A percentile compares a stretch with the other conserved stretches of the same genome.
phyloP scores from a whole-genome alignment of 2,113 vertebrate genomes.

The Stomatorhinus ivindoensis region DNA sequence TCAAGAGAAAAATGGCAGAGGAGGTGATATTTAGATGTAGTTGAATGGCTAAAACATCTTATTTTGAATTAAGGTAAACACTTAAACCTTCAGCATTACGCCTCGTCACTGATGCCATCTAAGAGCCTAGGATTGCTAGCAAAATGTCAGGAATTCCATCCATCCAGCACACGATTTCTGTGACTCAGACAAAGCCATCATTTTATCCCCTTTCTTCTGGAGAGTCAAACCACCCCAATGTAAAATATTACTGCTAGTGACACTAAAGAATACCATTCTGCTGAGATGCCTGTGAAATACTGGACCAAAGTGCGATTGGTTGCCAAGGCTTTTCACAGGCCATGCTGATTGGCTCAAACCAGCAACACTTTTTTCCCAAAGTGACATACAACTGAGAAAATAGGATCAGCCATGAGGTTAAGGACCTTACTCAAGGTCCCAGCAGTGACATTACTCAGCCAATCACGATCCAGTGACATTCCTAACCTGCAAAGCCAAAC shows the following conservation, averaged over 20 bases:
- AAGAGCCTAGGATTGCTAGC: neutral
- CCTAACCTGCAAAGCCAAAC: neutral
- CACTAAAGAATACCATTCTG: neutral
- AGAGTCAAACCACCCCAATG: neutral
- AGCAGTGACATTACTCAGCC: neutral
- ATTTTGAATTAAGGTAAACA: neutral
- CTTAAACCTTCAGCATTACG: neutral
- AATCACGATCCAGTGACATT: neutral
- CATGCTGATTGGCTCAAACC: neutral
- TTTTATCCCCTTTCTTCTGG: neutral
- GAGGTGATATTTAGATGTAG: neutral
- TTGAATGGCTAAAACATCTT: neutral
- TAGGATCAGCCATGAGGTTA: neutral
- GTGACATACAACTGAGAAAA: neutral
- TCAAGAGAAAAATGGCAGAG: neutral
- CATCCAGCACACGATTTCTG: neutral
- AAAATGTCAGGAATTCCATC: neutral
- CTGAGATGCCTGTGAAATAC: neutral
- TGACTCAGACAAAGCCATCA: neutral
- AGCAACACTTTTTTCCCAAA: neutral
- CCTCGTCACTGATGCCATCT: neutral
- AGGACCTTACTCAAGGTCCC: neutral
- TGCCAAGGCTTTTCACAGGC: neutral
- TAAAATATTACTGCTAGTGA: neutral
- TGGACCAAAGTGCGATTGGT: neutral